Evolutionary conservation across 2,797 vertebrate species (phyloP), one percentile per base, ranked within the genome.

Genomic region (Emys orbicularis): DNA sequence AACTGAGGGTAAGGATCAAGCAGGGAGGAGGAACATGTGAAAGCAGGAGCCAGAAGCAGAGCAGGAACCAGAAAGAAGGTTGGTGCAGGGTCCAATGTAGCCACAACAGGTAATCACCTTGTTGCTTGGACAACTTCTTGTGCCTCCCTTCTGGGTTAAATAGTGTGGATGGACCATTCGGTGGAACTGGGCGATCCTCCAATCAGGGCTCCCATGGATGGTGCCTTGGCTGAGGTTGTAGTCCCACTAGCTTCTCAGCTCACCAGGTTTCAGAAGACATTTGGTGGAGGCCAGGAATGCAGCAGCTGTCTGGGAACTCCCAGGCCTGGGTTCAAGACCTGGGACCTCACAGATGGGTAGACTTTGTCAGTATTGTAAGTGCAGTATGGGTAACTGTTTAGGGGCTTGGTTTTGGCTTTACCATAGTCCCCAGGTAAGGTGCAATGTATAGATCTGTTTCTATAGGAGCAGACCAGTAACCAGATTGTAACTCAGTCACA

Each of bases 381-480:
- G 37, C 8, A 29, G 34, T 84, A 44, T 44, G 54, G 59, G 27
- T 54, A 90, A 74, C 72, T 31, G 27, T 49, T 49, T 49, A 77
- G 29, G 44, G 74, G 44, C 74, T 47, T 47, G 27, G 29, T 76
- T 76, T 47, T 76, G 74, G 41, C 27, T 44, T 44, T 76, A 44
- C 76, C 84, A 47, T 16, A 19, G 37, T 92, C 94, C 92, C 90
- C 74, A 91, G 87, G 54, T 37, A 92, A 93, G 79, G 68, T 47
- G 68, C 18, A 4, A 12, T 65, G 79, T 1, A 0, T 81, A 41
- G 76, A 74, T 95, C 37, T 11, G 10, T 79, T 29, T 27, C 34
- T 9, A 85, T 84, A 81, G 72, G 77, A 52, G 41, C 83, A 86
- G 89, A 52, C 53, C 68, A 88, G 85, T 18, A 65, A 65, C 61